Conservation (phyloP, 2,113 vertebrate genomes). For the Nymphicus hollandicus region DNA sequence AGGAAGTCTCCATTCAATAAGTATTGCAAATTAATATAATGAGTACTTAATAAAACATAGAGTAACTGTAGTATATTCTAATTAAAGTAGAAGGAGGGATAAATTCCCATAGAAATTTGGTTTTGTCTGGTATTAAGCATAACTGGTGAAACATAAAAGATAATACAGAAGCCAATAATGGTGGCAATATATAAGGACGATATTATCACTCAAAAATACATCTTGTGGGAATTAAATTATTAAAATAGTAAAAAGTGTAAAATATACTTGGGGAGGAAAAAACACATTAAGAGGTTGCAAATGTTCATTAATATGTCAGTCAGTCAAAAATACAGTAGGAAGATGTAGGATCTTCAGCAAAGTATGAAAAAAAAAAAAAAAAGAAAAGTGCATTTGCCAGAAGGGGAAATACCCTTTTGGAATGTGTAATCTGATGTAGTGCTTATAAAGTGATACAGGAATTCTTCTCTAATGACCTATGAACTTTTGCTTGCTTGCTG, state of each 20-base stretch:
- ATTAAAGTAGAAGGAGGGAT: not conserved
- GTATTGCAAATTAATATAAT: not conserved
- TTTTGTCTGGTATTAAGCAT: not conserved
- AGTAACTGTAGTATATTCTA: not conserved
- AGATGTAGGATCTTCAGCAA: not conserved
- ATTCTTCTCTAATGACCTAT: not conserved
- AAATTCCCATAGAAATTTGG: not conserved
- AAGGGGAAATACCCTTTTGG: not conserved
- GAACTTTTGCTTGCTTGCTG: not conserved
- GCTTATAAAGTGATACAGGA: not conserved
- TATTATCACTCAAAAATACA: not conserved
- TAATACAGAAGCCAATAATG: not conserved
- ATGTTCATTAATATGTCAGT: not conserved
- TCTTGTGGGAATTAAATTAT: not conserved
- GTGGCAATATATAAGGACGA: not conserved
- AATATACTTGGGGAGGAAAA: not conserved
- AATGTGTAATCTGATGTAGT: not conserved
- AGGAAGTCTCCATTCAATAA: not conserved
- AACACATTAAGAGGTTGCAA: not conserved
- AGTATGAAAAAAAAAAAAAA: not conserved
- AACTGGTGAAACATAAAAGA: not conserved
- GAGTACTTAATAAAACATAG: not conserved
- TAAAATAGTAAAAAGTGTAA: not conserved
- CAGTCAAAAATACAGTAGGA: not conserved
- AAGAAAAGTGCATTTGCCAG: fast-evolving